Percentiles rank a stretch among this genome's conserved stretches.
Evolutionary conservation across 2,888 invertebrate species (phyloP).

Genomic region (Philereme transversata): DNA sequence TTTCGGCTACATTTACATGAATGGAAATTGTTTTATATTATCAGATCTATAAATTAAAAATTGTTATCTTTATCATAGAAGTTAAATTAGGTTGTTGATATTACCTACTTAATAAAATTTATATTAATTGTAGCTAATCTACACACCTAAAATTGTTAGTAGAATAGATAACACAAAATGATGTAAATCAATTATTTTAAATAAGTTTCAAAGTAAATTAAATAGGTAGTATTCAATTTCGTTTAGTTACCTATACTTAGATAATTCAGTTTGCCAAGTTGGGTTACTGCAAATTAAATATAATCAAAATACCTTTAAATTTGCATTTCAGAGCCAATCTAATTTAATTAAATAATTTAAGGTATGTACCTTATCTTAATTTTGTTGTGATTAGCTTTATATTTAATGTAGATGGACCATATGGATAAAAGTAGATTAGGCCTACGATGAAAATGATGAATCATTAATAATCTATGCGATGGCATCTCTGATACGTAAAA

Average conservation of each 20-base stretch:
- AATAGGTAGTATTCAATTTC: not conserved
- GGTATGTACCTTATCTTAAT: conserved; percentile 12
- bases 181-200: no score
- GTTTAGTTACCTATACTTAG: not conserved
- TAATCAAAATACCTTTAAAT: not conserved
- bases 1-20: conserved; percentile 20
- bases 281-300: not conserved
- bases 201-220: no score
- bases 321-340: not conserved
- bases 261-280: not conserved
- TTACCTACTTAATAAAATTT: not conserved
- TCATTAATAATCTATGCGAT: no score
- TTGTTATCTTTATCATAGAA: conserved; percentile 4
- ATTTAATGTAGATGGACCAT: conserved; percentile 4
- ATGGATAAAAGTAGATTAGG: not conserved
- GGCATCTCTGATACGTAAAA: no score
- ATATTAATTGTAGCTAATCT: not conserved
- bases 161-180: not conserved
- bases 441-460: no score
- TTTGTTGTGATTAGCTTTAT: conserved; percentile 24
- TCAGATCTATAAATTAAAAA: conserved; percentile 1
- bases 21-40: conserved; percentile 8
- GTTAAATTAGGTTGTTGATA: conserved; percentile 11
- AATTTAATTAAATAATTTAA: conserved; percentile 6
- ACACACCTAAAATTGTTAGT: not conserved